These are phyloP conservation scores for Pedetes capensis DNA, from an alignment of 2,113 vertebrate species.

Conservation along the genomic window DNA sequence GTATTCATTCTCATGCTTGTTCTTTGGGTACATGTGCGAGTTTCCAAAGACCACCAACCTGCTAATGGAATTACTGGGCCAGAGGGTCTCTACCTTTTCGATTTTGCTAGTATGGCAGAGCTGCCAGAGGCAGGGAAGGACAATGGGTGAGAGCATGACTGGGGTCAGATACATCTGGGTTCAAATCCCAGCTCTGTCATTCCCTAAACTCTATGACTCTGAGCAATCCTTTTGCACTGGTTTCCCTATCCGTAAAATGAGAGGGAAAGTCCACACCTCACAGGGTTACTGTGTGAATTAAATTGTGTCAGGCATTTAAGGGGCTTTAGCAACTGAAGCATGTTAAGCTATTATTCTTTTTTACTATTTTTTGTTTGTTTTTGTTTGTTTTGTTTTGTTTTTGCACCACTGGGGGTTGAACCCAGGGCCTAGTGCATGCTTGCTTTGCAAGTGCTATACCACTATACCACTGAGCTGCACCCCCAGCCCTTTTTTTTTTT, in stretches of 20 bases:
- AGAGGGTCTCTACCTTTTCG: neutral
- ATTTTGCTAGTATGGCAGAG: neutral
- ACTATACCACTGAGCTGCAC: too few species aligned
- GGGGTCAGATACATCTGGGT: neutral
- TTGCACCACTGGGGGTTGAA: too few species aligned
- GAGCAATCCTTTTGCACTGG: neutral
- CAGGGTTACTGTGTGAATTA: neutral
- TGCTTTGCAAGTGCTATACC: too few species aligned
- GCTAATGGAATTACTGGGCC: neutral
- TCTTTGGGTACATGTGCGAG: neutral
- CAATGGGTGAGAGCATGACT: neutral
- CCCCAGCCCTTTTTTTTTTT: too few species aligned
- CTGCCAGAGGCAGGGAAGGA: neutral
- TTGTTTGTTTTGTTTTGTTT: too few species aligned
- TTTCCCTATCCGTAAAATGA: constrained; percentile 41
- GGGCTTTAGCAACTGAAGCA: neutral
- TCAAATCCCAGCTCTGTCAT: neutral
- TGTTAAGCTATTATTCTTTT: neutral
- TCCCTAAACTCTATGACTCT: neutral
- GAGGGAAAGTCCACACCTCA: neutral
- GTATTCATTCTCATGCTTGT: neutral
- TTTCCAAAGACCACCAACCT: constrained; percentile 11
- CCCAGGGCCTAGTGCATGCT: too few species aligned
- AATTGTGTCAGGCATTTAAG: neutral
- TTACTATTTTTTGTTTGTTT: constrained; percentile 33